Percentiles rank a stretch among this genome's conserved stretches.
Evolutionary conservation across 2,113 vertebrate genomes (phyloP).

Genomic region (Balaeniceps rex): DNA sequence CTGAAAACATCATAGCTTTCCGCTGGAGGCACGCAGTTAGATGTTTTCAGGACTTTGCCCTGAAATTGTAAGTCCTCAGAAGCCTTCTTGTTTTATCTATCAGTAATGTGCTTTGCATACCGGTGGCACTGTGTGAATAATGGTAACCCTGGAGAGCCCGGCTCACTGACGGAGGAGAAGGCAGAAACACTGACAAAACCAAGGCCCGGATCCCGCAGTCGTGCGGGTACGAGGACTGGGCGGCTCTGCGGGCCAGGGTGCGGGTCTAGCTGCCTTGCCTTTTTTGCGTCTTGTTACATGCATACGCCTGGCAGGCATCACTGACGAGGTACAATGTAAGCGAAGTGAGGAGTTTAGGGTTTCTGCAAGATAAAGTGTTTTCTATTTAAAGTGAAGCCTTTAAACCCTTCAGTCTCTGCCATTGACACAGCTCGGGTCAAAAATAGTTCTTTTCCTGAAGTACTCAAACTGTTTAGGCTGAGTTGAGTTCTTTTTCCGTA

Average conservation of each 20-base stretch:
- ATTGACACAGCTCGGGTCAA: neutral
- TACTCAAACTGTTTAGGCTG: neutral
- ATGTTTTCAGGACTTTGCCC: conserved; percentile 26
- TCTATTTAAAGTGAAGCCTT: neutral
- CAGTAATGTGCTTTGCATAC: neutral
- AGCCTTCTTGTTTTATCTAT: neutral
- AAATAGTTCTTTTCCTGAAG: neutral
- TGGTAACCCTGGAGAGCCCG: neutral
- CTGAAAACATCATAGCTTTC: conserved; percentile 5
- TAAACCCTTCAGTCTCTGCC: neutral
- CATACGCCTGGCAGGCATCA: neutral
- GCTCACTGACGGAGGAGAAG: neutral
- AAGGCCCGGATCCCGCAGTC: neutral
- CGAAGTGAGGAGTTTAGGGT: neutral
- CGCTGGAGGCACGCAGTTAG: neutral
- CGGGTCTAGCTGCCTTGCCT: neutral
- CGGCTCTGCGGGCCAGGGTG: accelerated
- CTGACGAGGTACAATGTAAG: neutral
- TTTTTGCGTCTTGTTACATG: accelerated
- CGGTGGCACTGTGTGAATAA: neutral
- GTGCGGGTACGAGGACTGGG: neutral
- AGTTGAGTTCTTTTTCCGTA: neutral
- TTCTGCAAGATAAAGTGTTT: neutral
- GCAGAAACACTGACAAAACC: neutral
- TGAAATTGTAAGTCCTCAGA: neutral